phyloP scores from a whole-genome alignment of 2,888 invertebrate species.

The Ornithoptera alexandrae region DNA sequence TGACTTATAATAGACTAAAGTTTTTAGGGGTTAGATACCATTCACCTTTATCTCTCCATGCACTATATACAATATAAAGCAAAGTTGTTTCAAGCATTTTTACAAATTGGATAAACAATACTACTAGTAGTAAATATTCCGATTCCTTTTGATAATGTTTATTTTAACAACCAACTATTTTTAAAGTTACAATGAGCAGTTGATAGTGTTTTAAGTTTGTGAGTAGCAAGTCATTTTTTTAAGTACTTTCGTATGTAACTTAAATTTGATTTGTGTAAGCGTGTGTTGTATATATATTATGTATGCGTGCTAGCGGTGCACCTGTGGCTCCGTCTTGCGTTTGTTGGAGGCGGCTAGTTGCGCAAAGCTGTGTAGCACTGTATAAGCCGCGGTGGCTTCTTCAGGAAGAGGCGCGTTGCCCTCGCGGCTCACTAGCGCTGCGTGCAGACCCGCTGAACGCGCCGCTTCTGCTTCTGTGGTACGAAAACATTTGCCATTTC shows the following conservation, averaged over 20 bases:
- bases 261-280: neutral
- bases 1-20: too few species aligned
- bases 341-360: conserved; percentile 74
- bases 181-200: too few species aligned
- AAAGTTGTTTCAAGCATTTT: too few species aligned
- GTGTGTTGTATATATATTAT: neutral
- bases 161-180: too few species aligned
- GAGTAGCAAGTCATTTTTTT: too few species aligned
- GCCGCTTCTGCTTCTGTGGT: conserved; percentile 91
- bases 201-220: too few species aligned
- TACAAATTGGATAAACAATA: too few species aligned
- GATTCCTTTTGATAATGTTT: too few species aligned
- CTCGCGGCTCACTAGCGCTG: conserved; percentile 86
- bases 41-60: too few species aligned
- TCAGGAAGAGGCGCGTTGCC: conserved; percentile 88
- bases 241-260: neutral
- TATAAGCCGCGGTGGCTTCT: conserved; percentile 72
- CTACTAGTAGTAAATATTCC: too few species aligned
- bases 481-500: neutral
- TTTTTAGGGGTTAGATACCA: too few species aligned
- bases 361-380: conserved; percentile 81
- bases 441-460: conserved; percentile 83
- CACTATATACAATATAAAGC: too few species aligned
- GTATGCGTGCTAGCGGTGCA: conserved; percentile 4
- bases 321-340: conserved; percentile 61